Base-by-base conservation (phyloP, 2,797 vertebrate genomes). In the Xenopus petersii region DNA sequence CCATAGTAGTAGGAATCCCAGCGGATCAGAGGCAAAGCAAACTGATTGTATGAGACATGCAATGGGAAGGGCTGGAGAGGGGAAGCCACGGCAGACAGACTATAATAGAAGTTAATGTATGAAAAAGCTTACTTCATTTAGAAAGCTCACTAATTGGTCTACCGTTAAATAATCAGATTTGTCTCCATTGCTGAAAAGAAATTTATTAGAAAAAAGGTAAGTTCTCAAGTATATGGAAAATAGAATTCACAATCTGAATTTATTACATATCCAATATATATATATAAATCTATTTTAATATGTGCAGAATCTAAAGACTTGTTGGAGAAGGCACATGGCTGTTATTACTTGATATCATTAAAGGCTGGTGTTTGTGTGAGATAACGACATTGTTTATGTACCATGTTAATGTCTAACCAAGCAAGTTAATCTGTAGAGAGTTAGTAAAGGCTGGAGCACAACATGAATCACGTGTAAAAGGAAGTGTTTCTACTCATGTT, bases 141-240 rank as follows among this genome's bases (percentile, higher is more conserved):
- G 97, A 99, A 99, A 99, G 97, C 96, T 99, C 97, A 99, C 98
- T 98, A 99, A 98, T 94, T 99, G 97, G 93, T 98, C 98, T 99
- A 99, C 94, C 92, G 94, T 98, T 99, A 99, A 99, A 98, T 95
- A 98, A 98, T 99, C 98, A 94, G 92, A 97, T 97, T 98, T 98
- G 95, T 94, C 96, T 93, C 95, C 98, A 95, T 98, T 99, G 96
- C 98, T 99, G 97, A 92, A 98, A 98, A 98, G 94, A 92, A 96
- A 98, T 97, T 93, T 90, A 95, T 97, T 95, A 96, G 91, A 92
- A 93, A 93, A 85, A 83, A 92, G 89, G 89, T 91, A 87, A 92
- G 90, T 92, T 90, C 88, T 87, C 81, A 83, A 86, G 88, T 89
- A 49, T 84, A 89, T 83, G 87, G 86, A 49, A 90, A 87, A 84